Evolutionary conservation across 1,140 invertebrate species (phyloP), one percentile per base, ranked within the genome.

Genomic region (Coboldia fuscipes): DNA sequence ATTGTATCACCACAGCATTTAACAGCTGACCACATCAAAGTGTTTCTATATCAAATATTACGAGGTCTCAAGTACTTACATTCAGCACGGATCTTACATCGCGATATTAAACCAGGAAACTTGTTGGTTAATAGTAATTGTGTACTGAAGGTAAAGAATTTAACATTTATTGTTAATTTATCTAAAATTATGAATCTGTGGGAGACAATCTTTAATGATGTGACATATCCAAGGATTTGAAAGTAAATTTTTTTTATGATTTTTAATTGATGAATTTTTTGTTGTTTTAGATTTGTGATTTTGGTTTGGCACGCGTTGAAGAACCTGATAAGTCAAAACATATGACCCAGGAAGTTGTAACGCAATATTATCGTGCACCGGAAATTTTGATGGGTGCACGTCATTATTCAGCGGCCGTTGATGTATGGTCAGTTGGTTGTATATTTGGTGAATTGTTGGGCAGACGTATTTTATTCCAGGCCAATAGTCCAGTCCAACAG

Each of bases 1-100:
- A 98, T 99, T 57, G 93, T 97, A 41, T 97, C 90, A 41, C 90
- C 90, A 36, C 94, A 98, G 65, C 85, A 92, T 49, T 73, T 98
- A 34, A 93, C 90, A 44, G 74, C 88, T 34, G 93, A 98, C 65
- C 94, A 99, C 70, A 94, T 98, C 59, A 98, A 99, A 75, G 89
- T 99, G 59, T 99, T 99, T 74, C 82, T 98, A 41, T 99, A 99
- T 63, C 94, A 99, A 68, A 97, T 98, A 59, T 74, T 98, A 45
- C 74, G 94, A 70, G 94, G 90, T 48, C 66, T 97, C 41, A 97
- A 97, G 61, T 98, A 97, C 68, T 68, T 97, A 40, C 93, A 97
- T 64, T 96, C 92, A 33, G 89, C 93, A 16, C 72, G 84, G 48
- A 96, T 98, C 53, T 68, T 98, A 30, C 94, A 98, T 63, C 70